Evolutionary conservation across 1,140 invertebrate genomes (phyloP), one percentile per base, ranked within the genome.

Genomic region (Pseudomyrmex dendroicus): DNA sequence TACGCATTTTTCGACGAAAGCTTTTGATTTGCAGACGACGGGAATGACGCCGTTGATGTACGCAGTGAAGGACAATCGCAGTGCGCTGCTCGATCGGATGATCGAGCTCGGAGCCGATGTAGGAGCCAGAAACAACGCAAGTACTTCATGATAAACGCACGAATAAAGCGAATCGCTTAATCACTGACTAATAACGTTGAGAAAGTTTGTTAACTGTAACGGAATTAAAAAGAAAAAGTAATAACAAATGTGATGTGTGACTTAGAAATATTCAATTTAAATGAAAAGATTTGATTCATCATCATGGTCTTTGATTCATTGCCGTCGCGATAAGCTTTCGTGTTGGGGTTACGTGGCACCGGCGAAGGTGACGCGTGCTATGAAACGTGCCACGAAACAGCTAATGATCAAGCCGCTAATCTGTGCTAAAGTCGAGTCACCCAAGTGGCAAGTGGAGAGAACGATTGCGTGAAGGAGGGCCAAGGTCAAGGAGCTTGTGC

Each of bases 11-110:
- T 59, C 46, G 2, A 2, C 0, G 46, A 35, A 48, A 3, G 10
- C 22, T 59, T 70, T 48, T 64, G 0, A 50, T 85, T 85, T 74
- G 12, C 95, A 99, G 98, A 96, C 96, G 50, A 98, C 96, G 54
- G 98, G 98, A 61, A 98, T 98, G 96, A 99, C 98, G 67, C 98
- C 98, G 2, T 94, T 99, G 84, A 99, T 99, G 98, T 97, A 97
- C 90, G 98, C 98, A 0, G 98, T 98, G 0, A 98, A 98, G 94
- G 98, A 99, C 92, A 99, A 99, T 93, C 96, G 97, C 86, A 97
- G 98, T 3, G 96, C 97, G 15, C 96, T 99, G 90, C 95, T 98
- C 66, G 98, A 99, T 93, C 95, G 98, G 67, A 96, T 99, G 93
- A 96, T 99, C 78, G 98, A 99, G 74, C 95, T 99, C 2, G 98